Conservation (phyloP, 2,797 vertebrate genomes). For the Anabacerthia variegaticeps region DNA sequence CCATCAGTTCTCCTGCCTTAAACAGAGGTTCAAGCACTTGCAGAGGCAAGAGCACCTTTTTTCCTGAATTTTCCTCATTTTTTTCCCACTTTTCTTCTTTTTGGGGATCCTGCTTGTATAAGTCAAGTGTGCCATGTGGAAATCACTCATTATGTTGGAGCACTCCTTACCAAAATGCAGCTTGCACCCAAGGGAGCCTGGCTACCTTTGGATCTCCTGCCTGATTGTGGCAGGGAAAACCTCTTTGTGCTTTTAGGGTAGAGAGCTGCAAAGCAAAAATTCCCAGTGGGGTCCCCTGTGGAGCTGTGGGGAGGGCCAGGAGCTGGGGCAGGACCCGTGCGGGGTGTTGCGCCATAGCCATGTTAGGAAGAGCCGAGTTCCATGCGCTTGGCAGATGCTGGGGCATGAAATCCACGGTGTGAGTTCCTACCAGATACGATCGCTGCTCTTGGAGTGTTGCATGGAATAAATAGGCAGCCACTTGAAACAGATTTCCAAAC, state of each 20-base stretch:
- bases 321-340: not conserved
- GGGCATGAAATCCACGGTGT: not conserved
- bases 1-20: accelerated
- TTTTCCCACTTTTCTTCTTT: not conserved
- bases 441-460: not conserved
- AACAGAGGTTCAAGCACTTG: accelerated
- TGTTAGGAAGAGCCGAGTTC: not conserved
- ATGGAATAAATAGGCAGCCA: not conserved
- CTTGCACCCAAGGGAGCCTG: not conserved
- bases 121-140: accelerated
- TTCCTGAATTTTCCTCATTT: not conserved
- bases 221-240: not conserved
- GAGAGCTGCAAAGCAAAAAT: not conserved
- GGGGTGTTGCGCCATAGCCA: not conserved
- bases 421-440: not conserved
- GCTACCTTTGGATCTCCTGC: not conserved
- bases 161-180: not conserved
- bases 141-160: accelerated
- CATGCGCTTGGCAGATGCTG: conserved; percentile 14
- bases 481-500: not conserved
- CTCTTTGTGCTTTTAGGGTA: not conserved
- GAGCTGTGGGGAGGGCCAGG: not conserved
- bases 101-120: not conserved
- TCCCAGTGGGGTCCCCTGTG: not conserved
- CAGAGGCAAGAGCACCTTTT: accelerated